Conservation (phyloP, 2,113 vertebrate species). For the Asarcornis scutulata region DNA sequence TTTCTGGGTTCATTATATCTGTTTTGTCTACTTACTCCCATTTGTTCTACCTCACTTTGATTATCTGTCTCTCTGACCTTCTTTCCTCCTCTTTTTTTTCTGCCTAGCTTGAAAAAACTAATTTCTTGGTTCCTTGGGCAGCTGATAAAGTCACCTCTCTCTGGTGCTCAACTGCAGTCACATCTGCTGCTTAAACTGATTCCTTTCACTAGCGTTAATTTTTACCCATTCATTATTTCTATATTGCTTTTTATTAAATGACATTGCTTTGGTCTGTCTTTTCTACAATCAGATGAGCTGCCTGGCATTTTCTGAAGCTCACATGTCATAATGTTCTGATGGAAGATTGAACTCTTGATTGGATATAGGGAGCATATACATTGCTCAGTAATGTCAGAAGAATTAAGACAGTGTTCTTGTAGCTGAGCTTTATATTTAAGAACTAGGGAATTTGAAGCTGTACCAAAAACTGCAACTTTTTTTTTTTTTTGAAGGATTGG, state of each 20-base stretch:
- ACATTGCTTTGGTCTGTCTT: not conserved
- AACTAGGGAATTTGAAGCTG: constrained; percentile 17
- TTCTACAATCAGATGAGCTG: not conserved
- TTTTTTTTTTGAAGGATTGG: not conserved
- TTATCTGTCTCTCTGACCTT: not conserved
- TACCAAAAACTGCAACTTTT: not conserved
- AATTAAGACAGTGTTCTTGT: not conserved
- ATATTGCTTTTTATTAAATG: not conserved
- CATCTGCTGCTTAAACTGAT: not conserved
- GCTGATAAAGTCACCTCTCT: not conserved
- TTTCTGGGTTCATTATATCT: not conserved
- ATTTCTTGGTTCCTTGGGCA: not conserved
- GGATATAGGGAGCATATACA: not conserved
- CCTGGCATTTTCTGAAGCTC: not conserved
- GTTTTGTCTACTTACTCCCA: not conserved
- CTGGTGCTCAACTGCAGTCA: not conserved
- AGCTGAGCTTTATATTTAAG: not conserved
- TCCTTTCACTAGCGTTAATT: not conserved
- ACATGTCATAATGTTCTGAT: not conserved
- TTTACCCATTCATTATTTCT: not conserved
- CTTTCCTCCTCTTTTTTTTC: not conserved
- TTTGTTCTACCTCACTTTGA: not conserved
- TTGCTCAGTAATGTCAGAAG: not conserved
- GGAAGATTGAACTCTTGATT: not conserved
- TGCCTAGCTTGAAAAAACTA: not conserved